A percentile compares a stretch with the other conserved stretches of the same genome.
Evolutionary conservation across 1,140 invertebrate genomes (phyloP).

Genomic region (Apis cerana): DNA sequence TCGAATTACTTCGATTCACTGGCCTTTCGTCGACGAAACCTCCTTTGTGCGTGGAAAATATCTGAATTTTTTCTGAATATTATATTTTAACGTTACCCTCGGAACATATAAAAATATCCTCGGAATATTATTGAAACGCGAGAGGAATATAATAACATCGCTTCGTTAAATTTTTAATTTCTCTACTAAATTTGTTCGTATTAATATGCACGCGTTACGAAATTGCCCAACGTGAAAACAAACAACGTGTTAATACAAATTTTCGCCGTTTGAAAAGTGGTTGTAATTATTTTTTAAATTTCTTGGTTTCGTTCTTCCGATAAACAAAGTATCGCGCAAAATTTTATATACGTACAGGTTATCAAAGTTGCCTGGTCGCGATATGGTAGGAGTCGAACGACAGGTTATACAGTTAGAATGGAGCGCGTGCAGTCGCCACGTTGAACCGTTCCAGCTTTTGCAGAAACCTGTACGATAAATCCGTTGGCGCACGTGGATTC

Average conservation of each 20-base stretch:
- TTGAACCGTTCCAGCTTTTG: constrained; percentile 24
- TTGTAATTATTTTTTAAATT: too few relatives aligned
- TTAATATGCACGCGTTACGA: too few relatives aligned
- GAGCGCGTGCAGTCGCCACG: background rate
- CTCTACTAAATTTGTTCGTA: too few relatives aligned
- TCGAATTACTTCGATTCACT: background rate
- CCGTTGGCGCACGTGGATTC: constrained; percentile 24
- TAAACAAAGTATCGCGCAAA: background rate
- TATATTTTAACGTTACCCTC: background rate
- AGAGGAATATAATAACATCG: background rate
- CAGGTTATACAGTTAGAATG: constrained; percentile 6
- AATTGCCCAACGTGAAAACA: too few relatives aligned
- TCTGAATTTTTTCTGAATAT: background rate
- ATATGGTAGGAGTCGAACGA: background rate
- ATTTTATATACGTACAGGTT: background rate
- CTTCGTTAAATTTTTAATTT: too few relatives aligned
- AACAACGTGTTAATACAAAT: too few relatives aligned
- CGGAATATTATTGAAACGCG: background rate
- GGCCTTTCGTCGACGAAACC: background rate
- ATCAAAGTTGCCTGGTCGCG: background rate
- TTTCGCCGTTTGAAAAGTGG: too few relatives aligned
- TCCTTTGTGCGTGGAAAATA: background rate
- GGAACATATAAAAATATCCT: background rate
- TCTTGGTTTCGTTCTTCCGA: background rate
- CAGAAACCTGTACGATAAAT: constrained; percentile 30